phyloP scores from a whole-genome alignment of 2,113 vertebrate genomes.

The Myodes glareolus region DNA sequence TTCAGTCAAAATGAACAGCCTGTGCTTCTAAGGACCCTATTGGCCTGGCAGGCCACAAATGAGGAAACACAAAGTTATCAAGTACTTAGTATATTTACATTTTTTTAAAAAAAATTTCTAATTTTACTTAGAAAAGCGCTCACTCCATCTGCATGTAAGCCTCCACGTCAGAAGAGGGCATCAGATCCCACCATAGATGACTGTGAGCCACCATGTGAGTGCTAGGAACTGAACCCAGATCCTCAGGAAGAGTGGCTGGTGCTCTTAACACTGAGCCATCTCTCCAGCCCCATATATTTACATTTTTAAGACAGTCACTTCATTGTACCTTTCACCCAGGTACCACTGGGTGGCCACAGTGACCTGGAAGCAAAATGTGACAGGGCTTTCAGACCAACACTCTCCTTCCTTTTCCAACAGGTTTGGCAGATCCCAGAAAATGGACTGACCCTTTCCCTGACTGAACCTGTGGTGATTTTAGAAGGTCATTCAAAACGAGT shows the following conservation, averaged over 20 bases:
- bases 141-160: background rate
- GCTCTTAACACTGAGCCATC: background rate
- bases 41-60: background rate
- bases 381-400: background rate
- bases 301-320: background rate
- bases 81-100: background rate
- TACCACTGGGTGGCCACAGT: background rate
- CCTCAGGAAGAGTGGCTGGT: background rate
- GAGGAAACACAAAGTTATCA: background rate
- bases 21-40: background rate
- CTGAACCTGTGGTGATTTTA: conserved; percentile 94
- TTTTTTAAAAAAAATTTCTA: no score
- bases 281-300: background rate
- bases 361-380: fast-evolving
- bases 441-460: conserved; percentile 92
- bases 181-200: background rate
- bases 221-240: background rate
- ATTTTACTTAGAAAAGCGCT: background rate
- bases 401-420: conserved; percentile 80
- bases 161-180: background rate
- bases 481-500: conserved; percentile 98
- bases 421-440: conserved; percentile 99
- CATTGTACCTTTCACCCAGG: background rate
- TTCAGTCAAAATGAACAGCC: background rate
- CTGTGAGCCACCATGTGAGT: background rate